These are phyloP conservation scores for Eledona agricola DNA, from an alignment of 2,888 invertebrate genomes.

Conservation along the genomic window DNA sequence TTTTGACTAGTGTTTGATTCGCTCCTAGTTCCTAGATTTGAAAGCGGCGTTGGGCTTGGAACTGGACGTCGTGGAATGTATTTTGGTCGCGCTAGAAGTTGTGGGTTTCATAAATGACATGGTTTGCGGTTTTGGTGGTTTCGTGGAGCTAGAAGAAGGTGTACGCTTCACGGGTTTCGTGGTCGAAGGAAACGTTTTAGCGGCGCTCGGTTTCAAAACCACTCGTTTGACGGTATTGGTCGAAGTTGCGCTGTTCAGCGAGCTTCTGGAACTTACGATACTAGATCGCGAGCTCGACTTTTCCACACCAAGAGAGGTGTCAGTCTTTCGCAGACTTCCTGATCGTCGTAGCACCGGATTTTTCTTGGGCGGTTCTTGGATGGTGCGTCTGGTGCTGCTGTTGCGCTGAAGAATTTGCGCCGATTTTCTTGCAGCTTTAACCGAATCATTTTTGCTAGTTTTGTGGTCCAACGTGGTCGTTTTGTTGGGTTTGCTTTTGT, in stretches of 20 bases:
- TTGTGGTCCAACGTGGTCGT: conserved; percentile 62
- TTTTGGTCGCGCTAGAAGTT: conserved; percentile 81
- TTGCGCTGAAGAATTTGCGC: conserved; percentile 8
- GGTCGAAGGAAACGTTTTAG: conserved; percentile 37
- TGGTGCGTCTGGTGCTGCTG: conserved; percentile 50
- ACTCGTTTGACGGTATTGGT: conserved; percentile 80
- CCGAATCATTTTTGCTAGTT: conserved; percentile 54
- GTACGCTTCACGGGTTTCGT: conserved; percentile 63
- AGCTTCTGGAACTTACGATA: conserved; percentile 82
- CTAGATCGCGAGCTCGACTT: conserved; percentile 82
- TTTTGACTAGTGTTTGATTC: conserved; percentile 47
- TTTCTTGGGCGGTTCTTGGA: conserved; percentile 48
- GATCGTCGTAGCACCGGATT: conserved; percentile 60
- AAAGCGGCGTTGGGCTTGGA: conserved; percentile 36
- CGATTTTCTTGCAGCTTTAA: conserved; percentile 4
- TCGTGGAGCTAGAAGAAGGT: conserved; percentile 59
- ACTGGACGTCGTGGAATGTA: conserved; percentile 35
- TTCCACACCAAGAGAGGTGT: conserved; percentile 65
- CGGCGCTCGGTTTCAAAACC: conserved; percentile 61
- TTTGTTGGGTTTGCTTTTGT: conserved; percentile 56
- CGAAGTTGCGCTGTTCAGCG: conserved; percentile 82
- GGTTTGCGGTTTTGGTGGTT: conserved; percentile 58
- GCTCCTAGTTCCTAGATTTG: conserved; percentile 39
- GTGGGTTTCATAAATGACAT: conserved; percentile 87
- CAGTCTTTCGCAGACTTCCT: conserved; percentile 59